Conservation (phyloP, 2,113 vertebrate genomes). For the Bos javanicus region DNA sequence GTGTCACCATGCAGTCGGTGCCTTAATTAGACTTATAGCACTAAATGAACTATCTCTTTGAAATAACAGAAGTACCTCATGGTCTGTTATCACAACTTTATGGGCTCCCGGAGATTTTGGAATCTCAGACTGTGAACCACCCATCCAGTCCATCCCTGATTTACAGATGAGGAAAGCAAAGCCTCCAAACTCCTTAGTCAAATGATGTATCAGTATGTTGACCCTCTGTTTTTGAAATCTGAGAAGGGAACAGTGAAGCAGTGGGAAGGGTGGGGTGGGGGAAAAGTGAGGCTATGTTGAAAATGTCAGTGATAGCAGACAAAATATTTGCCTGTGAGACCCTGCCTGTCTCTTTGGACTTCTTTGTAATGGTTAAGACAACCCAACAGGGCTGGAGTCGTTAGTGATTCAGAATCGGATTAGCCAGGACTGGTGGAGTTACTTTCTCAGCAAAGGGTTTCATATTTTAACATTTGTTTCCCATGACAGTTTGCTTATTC, state of each 20-base stretch:
- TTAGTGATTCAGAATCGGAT: conserved; percentile 19
- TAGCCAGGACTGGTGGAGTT: conserved; percentile 35
- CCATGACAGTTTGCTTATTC: conserved; percentile 48
- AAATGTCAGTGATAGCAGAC: not conserved
- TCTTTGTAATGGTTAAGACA: not conserved
- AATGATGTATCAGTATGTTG: not conserved
- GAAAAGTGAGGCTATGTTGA: not conserved
- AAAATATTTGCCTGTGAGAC: not conserved
- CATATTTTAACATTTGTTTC: conserved; percentile 44
- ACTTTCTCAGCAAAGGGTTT: conserved; percentile 39
- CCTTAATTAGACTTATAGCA: not conserved
- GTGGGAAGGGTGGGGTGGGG: not conserved
- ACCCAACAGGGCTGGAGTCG: not conserved
- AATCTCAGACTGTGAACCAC: not conserved
- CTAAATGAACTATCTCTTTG: not conserved
- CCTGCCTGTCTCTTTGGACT: conserved; percentile 12
- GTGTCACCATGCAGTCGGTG: not conserved
- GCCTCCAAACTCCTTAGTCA: not conserved
- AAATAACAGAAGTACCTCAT: not conserved
- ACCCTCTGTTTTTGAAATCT: not conserved
- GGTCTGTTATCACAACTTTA: not conserved
- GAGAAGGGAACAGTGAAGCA: not conserved
- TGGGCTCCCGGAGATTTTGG: not conserved
- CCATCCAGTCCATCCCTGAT: not conserved
- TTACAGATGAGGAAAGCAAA: conserved; percentile 15